phyloP scores from a whole-genome alignment of 1,140 invertebrate species.

The Trachymyrmex septentrionalis region DNA sequence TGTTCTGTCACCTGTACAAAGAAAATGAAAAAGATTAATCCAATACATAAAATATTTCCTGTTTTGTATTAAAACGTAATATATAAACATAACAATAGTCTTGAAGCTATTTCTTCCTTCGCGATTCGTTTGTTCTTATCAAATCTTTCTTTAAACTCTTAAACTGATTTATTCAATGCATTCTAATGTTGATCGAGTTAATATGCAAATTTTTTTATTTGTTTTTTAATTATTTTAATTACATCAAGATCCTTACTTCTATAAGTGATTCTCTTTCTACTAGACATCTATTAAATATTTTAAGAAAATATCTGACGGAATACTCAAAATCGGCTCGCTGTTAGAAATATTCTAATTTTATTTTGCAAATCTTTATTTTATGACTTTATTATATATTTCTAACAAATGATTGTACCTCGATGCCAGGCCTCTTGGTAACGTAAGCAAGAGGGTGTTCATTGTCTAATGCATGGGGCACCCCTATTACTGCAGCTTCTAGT shows the following conservation, averaged over 20 bases:
- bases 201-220: neutral
- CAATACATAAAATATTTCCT: neutral
- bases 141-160: neutral
- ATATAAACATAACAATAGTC: neutral
- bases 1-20: slow-evolving; percentile 71
- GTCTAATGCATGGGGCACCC: slow-evolving; percentile 86
- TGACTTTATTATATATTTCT: neutral
- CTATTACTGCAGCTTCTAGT: slow-evolving; percentile 88
- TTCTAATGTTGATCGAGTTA: neutral
- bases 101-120: too few species aligned
- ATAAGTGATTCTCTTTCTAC: too few species aligned
- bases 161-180: neutral
- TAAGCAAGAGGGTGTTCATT: slow-evolving; percentile 88
- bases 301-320: neutral
- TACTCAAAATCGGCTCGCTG: neutral
- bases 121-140: too few species aligned
- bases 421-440: slow-evolving; percentile 75
- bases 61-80: neutral
- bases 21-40: neutral
- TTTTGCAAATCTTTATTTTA: neutral
- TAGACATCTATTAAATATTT: neutral
- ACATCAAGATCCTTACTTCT: neutral
- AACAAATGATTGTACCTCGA: slow-evolving; percentile 49
- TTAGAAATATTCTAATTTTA: neutral
- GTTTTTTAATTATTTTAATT: neutral